Base-by-base conservation (phyloP, 2,888 invertebrate species). In the Drosophila histrio region DNA sequence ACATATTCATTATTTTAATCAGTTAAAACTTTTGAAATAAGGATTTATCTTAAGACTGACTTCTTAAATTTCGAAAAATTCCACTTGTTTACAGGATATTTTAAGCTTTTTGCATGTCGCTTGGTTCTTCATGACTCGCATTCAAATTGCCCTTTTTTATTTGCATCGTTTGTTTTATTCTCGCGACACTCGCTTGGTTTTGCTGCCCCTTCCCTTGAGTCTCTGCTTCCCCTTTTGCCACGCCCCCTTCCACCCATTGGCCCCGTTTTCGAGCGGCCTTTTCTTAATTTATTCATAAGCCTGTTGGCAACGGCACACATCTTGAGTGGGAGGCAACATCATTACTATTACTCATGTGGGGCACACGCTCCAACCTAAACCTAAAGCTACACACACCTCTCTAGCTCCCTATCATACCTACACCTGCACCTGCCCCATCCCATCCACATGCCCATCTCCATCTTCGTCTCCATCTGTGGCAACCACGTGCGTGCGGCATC, bases 221-320 rank as follows among this genome's bases (percentile, higher is more conserved):
- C 15, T n/a, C 19, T 32, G n/a, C 43, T 13, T 5, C 15, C 30
- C 34, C 3, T 15, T 3, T 34, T n/a, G 22, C 7, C 11, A n/a
- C 26, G 17, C 17, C 44, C 44, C n/a, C 44, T 3, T 28, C 1
- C 50, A 28, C 21, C 26, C 36, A 53, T 24, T 44, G 60, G 47
- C 60, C 53, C 60, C 58, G 65, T 64, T 64, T 39, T 41, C 19
- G 24, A 32, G 58, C 50, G 60, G 60, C 66, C 72, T 66, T 70
- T 71, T 80, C 79, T 83, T 87, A 87, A 87, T 87, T 88, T 86
- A 86, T 86, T 86, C 86, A 86, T 89, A 89, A 86, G 88, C 87
- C 87, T 71, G 72, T 62, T 87, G 88, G 78, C 66, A 76, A 30
- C 44, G 71, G 64, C 66, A 77, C 72, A 73, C 66, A 77, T 72